Evolutionary conservation across 2,888 invertebrate genomes (phyloP).

Genomic region (Hirtodrosophila histrioides): DNA sequence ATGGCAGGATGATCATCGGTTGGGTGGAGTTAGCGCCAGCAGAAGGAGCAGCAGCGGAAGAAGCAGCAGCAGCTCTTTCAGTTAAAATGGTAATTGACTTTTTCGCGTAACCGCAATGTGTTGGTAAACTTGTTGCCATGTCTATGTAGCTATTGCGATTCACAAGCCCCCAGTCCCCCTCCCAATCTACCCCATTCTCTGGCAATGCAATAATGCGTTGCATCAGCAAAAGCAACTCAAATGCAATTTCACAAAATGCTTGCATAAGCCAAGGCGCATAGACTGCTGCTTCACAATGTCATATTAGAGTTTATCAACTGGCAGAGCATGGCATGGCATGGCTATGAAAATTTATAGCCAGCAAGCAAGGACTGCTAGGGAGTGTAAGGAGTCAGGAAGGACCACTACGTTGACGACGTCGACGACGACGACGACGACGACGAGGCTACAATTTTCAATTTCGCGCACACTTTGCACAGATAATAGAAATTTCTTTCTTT

Average conservation of each 20-base stretch:
- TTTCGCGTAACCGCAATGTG: constrained; percentile 78
- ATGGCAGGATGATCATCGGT: constrained; percentile 32
- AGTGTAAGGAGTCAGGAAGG: background rate
- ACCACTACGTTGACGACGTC: background rate
- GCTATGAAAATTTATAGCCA: constrained; percentile 71
- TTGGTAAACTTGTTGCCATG: constrained; percentile 76
- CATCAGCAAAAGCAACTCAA: constrained; percentile 53
- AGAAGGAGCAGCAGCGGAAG: constrained; percentile 8
- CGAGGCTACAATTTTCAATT: constrained; percentile 74
- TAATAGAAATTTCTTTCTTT: constrained; percentile 77
- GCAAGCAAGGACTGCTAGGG: constrained; percentile 22
- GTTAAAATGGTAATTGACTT: constrained; percentile 80
- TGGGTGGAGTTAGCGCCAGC: constrained; percentile 22
- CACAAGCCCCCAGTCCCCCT: too few species aligned
- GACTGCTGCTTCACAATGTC: constrained; percentile 64
- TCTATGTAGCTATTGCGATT: constrained; percentile 20
- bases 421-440: constrained; percentile 34
- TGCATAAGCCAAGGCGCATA: constrained; percentile 73
- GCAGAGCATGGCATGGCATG: constrained; percentile 16
- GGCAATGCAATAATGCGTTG: constrained; percentile 61
- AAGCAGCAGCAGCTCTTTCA: constrained; percentile 42
- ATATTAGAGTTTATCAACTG: constrained; percentile 78
- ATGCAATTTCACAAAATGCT: constrained; percentile 77
- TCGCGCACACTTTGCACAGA: constrained; percentile 81
- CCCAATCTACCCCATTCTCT: background rate